Evolutionary conservation across 2,888 invertebrate genomes (phyloP).

Genomic region (Dynastes maya): DNA sequence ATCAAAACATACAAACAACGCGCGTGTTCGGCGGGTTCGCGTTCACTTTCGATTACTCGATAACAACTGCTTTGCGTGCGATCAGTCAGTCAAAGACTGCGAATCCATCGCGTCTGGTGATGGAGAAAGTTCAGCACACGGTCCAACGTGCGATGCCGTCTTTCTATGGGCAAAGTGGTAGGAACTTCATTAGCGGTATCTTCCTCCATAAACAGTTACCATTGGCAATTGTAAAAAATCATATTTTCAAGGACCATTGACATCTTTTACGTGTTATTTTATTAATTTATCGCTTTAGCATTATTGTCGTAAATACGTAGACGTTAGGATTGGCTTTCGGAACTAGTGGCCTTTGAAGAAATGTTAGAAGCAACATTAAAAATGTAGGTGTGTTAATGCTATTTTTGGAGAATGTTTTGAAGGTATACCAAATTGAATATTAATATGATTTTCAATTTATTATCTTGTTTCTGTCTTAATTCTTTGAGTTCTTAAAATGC

Average conservation of each 20-base stretch:
- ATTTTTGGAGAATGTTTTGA: too few species aligned
- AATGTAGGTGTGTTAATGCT: too few species aligned
- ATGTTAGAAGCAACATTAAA: too few species aligned
- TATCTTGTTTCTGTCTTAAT: too few species aligned
- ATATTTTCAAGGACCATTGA: neutral
- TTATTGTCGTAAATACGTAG: too few species aligned
- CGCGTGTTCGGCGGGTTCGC: neutral
- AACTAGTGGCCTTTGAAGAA: too few species aligned
- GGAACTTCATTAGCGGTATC: slow-evolving; percentile 20
- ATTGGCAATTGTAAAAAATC: neutral
- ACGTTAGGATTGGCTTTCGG: too few species aligned
- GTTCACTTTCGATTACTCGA: slow-evolving; percentile 31
- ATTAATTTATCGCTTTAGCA: too few species aligned
- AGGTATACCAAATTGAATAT: too few species aligned
- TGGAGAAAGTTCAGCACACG: slow-evolving; percentile 32
- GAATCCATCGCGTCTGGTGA: neutral
- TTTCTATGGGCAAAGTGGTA: slow-evolving; percentile 22
- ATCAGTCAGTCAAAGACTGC: slow-evolving; percentile 32
- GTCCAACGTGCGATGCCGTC: neutral
- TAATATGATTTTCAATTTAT: too few species aligned
- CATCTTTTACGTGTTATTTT: neutral
- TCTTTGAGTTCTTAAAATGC: too few species aligned
- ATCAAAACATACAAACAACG: neutral
- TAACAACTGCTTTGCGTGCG: slow-evolving; percentile 17
- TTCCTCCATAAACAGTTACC: slow-evolving; percentile 14